Evolutionary conservation across 2,888 invertebrate species (phyloP).

Genomic region (Hipparchia semele): DNA sequence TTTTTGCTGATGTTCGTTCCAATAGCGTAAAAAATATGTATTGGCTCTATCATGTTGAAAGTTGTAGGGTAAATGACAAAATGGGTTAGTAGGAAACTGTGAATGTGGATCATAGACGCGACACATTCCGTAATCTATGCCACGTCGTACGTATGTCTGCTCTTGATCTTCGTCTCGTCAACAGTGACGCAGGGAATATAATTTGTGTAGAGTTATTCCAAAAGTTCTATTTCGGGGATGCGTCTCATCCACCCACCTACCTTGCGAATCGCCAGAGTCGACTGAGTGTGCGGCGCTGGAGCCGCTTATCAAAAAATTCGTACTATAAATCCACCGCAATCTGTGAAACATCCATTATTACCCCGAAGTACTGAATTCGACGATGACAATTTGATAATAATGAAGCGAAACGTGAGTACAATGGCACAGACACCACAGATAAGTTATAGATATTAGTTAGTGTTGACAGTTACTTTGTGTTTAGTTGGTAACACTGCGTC

Average conservation of each 20-base stretch:
- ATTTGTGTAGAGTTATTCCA: constrained; percentile 79
- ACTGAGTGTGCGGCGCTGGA: constrained; percentile 63
- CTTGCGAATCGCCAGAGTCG: constrained; percentile 64
- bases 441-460: background rate
- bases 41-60: background rate
- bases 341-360: constrained; percentile 16
- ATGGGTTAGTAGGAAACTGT: constrained; percentile 12
- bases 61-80: background rate
- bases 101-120: constrained; percentile 33
- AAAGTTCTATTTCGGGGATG: constrained; percentile 79
- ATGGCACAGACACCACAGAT: background rate
- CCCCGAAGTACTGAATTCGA: constrained; percentile 28
- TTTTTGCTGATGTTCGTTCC: no score
- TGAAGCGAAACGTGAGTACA: constrained; percentile 80
- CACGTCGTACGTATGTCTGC: constrained; percentile 42
- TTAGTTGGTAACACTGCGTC: constrained; percentile 32
- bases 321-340: constrained; percentile 38
- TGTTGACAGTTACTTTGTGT: constrained; percentile 23
- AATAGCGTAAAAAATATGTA: background rate
- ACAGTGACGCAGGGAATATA: constrained; percentile 77
- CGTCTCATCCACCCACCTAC: constrained; percentile 60
- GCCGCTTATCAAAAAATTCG: constrained; percentile 54
- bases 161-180: constrained; percentile 74
- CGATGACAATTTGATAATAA: constrained; percentile 61
- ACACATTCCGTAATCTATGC: constrained; percentile 14